Evolutionary conservation across 2,888 invertebrate genomes (phyloP).

Genomic region (Gasteruption jaculator): DNA sequence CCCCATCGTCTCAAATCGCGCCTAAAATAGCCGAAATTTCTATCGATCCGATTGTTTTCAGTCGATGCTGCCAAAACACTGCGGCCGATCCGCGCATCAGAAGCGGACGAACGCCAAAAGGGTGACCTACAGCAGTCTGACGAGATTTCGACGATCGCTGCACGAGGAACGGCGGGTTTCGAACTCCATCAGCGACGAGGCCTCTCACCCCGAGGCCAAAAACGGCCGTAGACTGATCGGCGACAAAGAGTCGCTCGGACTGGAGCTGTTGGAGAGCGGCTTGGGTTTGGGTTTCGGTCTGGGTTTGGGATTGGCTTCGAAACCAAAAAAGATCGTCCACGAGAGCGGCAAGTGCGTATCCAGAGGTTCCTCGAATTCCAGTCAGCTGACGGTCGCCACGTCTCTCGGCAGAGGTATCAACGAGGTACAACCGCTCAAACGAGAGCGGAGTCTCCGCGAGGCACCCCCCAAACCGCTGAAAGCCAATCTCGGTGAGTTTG

Average conservation of each 20-base stretch:
- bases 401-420: constrained; percentile 34
- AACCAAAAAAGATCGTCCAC: no score
- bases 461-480: no score
- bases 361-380: constrained; percentile 38
- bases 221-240: constrained; percentile 10
- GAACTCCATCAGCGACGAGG: constrained; percentile 38
- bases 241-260: constrained; percentile 13
- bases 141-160: constrained; percentile 32
- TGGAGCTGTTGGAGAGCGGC: no score
- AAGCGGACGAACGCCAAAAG: constrained; percentile 30
- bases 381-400: constrained; percentile 41
- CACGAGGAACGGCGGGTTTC: no score
- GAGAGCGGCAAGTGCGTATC: constrained; percentile 26
- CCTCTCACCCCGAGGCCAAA: constrained; percentile 25
- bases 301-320: no score
- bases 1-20: no score
- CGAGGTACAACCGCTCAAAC: no score
- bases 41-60: no score
- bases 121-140: constrained; percentile 44
- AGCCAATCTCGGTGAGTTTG: no score
- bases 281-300: no score
- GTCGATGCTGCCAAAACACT: constrained; percentile 51
- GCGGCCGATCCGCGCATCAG: constrained; percentile 33
- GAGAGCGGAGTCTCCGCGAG: no score
- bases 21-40: no score